These are phyloP conservation scores for Pseudorasbora parva DNA, from an alignment of 2,113 vertebrate genomes.

Conservation along the genomic window DNA sequence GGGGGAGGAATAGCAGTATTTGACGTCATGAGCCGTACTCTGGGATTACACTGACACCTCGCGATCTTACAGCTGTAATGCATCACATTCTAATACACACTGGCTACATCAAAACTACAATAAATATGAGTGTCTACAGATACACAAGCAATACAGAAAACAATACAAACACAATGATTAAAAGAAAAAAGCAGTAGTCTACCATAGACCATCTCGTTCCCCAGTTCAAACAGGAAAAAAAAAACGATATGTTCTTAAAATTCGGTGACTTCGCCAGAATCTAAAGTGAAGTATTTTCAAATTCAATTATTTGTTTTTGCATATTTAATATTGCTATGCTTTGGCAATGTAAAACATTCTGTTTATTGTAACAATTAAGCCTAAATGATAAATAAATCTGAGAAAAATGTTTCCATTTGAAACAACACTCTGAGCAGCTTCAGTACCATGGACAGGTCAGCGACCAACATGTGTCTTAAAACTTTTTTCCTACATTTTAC, in stretches of 20 bases:
- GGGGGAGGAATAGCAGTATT: neutral
- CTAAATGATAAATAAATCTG: neutral
- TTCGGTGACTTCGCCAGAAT: conserved; percentile 49
- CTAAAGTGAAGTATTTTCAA: no score
- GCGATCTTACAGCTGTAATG: conserved; percentile 2
- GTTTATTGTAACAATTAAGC: no score
- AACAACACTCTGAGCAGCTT: neutral
- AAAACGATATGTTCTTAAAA: neutral
- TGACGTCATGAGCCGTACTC: neutral
- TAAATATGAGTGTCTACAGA: neutral
- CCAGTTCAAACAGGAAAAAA: neutral
- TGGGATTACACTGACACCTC: conserved; percentile 44
- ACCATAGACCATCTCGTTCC: neutral
- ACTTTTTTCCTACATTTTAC: neutral
- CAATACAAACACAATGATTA: neutral
- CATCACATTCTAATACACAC: neutral
- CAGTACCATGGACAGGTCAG: conserved; percentile 27
- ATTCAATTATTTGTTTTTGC: no score
- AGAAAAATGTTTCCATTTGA: neutral
- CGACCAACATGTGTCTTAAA: neutral
- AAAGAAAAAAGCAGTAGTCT: no score
- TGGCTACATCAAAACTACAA: neutral
- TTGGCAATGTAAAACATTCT: neutral
- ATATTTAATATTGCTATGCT: neutral
- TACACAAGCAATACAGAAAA: neutral